These are phyloP conservation scores for Gallinago paraguaiae DNA, from an alignment of 2,113 vertebrate species.

Conservation along the genomic window DNA sequence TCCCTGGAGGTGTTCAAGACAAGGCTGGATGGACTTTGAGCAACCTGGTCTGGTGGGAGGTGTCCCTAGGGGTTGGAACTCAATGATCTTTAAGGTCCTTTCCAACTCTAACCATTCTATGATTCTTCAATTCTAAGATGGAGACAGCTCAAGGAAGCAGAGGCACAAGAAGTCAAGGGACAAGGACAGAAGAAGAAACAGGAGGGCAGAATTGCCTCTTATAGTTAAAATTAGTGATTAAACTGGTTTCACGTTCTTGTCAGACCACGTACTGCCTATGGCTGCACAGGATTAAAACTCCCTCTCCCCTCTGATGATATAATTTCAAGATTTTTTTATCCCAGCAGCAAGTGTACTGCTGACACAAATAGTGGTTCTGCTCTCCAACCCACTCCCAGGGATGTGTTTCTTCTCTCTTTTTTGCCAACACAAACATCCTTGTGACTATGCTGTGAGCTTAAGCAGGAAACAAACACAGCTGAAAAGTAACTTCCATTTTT, in stretches of 20 bases:
- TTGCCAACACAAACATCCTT: neutral
- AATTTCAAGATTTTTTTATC: neutral
- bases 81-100: no score
- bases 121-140: neutral
- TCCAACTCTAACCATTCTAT: no score
- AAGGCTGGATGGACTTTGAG: no score
- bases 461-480: neutral
- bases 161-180: neutral
- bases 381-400: neutral
- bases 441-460: neutral
- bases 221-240: no score
- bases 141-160: neutral
- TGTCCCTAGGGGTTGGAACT: no score
- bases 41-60: no score
- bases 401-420: accelerated
- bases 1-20: no score
- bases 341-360: neutral
- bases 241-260: neutral
- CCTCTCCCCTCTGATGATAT: neutral
- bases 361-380: neutral
- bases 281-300: neutral
- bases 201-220: neutral
- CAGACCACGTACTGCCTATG: neutral
- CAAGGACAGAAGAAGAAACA: neutral
- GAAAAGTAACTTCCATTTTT: neutral